Evolutionary conservation across 2,113 vertebrate genomes (phyloP).

Genomic region (Microcebus tavaratra): DNA sequence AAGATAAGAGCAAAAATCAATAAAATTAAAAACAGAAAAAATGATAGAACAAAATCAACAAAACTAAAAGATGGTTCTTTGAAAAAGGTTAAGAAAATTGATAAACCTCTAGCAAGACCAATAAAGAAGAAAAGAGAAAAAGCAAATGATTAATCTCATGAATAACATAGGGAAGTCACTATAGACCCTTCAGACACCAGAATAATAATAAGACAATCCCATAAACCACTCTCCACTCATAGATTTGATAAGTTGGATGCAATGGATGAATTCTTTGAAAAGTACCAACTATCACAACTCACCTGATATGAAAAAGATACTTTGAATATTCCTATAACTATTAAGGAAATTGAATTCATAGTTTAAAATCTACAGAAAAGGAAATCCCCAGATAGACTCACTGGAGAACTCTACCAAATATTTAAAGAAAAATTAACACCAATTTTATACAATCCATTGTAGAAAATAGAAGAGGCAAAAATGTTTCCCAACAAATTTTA

Average conservation of each 20-base stretch:
- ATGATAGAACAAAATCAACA: neutral
- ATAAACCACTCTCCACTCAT: neutral
- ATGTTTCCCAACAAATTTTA: neutral
- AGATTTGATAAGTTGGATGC: neutral
- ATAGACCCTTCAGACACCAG: neutral
- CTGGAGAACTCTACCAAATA: neutral
- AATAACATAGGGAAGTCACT: neutral
- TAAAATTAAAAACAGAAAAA: neutral
- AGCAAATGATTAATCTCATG: neutral
- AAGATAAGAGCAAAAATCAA: neutral
- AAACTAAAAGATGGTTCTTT: neutral
- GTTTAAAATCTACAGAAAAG: neutral
- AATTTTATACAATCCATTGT: neutral
- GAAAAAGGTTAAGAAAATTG: neutral
- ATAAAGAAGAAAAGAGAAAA: neutral
- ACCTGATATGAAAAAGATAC: neutral
- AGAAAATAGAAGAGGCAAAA: neutral
- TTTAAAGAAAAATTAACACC: neutral
- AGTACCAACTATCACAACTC: neutral
- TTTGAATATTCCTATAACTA: neutral
- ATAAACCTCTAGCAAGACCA: neutral
- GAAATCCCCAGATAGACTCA: neutral
- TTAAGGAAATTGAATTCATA: neutral
- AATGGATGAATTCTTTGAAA: neutral
- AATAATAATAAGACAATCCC: neutral